A percentile compares a stretch with the other conserved stretches of the same genome.
These are phyloP conservation scores for Palythoa heliodiscus DNA, from an alignment of 92 coral and sea anemone genomes.

Conservation along the genomic window DNA sequence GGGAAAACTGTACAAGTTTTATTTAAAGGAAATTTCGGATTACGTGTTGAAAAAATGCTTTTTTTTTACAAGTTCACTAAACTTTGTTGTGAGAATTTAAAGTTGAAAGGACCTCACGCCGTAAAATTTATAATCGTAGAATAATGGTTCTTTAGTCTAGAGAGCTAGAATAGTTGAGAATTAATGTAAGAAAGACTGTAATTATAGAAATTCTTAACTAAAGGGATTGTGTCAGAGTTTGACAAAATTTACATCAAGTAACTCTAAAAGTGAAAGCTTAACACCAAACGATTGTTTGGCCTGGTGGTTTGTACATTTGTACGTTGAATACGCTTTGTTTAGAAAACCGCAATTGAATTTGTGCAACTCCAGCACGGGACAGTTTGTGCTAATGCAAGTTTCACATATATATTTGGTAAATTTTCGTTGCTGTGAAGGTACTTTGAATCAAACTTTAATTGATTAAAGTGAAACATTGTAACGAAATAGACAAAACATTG, in stretches of 20 bases:
- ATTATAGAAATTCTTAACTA: not conserved
- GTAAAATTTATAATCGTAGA: too few relatives aligned
- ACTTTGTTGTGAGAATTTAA: not conserved
- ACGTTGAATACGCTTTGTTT: conserved; percentile 10
- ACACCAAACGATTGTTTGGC: not conserved
- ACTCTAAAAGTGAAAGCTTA: not conserved
- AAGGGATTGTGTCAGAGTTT: not conserved
- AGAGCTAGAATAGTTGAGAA: too few relatives aligned
- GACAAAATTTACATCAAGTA: not conserved
- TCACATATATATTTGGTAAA: not conserved
- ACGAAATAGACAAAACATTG: too few relatives aligned
- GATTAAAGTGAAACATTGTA: too few relatives aligned
- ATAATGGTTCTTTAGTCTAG: too few relatives aligned
- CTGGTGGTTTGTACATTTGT: not conserved
- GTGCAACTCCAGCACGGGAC: not conserved
- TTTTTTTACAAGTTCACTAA: not conserved
- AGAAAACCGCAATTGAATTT: conserved; percentile 7
- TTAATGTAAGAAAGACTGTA: not conserved
- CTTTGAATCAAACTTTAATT: too few relatives aligned
- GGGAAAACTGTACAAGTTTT: not conserved
- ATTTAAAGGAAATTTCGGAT: not conserved
- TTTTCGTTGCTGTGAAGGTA: too few relatives aligned
- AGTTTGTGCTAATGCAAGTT: not conserved
- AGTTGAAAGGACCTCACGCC: not conserved
- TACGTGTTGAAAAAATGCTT: not conserved